Conservation (phyloP, 1,140 invertebrate genomes). For the Hermetia illucens region DNA sequence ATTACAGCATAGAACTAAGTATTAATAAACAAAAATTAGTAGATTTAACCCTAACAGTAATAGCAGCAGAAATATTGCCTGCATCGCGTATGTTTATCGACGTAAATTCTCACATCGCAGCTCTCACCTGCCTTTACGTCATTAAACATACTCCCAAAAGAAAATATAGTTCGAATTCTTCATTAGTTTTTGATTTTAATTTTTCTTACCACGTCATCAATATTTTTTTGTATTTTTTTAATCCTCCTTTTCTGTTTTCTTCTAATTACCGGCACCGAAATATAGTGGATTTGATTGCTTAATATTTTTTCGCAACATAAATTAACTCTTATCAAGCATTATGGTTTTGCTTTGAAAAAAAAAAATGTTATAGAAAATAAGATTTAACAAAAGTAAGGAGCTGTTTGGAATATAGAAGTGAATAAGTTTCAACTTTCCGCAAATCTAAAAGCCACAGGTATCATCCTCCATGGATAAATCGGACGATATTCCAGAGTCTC, state of each 20-base stretch:
- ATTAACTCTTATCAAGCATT: no score
- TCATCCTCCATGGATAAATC: conserved; percentile 50
- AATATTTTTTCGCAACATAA: no score
- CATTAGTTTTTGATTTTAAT: neutral
- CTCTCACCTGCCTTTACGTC: conserved; percentile 13
- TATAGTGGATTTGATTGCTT: no score
- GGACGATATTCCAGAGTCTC: conserved; percentile 40
- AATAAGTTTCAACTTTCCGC: no score
- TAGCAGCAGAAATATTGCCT: conserved; percentile 4
- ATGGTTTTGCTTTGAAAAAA: no score
- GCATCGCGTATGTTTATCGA: conserved; percentile 11
- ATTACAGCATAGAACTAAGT: neutral
- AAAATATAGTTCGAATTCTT: neutral
- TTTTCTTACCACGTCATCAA: neutral
- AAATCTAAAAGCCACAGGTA: conserved; percentile 14
- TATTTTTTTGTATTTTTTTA: no score
- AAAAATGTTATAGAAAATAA: no score
- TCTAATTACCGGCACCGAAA: no score
- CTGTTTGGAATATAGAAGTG: no score
- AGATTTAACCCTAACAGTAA: neutral
- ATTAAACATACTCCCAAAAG: conserved; percentile 9
- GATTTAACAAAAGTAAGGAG: no score
- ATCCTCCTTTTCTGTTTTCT: no score
- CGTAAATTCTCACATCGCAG: conserved; percentile 13
- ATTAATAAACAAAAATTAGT: neutral